These are phyloP conservation scores for Protophormia terraenovae DNA, from an alignment of 2,888 invertebrate species.

Conservation along the genomic window DNA sequence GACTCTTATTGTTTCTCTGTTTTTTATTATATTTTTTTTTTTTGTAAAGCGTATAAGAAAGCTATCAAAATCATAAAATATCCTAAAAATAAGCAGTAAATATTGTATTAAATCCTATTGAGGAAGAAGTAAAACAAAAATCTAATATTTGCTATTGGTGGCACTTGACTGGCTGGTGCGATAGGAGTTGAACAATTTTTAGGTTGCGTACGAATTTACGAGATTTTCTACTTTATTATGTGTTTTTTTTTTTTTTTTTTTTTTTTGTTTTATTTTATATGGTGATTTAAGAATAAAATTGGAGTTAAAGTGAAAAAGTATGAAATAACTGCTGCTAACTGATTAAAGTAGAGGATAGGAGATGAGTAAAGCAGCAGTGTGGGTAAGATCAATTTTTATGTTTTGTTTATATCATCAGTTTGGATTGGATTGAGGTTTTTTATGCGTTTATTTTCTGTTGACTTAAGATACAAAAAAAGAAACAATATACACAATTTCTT, in stretches of 20 bases:
- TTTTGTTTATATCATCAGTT: constrained; percentile 44
- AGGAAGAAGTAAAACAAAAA: neutral
- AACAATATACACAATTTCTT: constrained; percentile 9
- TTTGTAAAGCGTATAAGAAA: neutral
- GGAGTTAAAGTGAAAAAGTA: neutral
- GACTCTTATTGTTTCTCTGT: neutral
- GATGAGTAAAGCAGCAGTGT: neutral
- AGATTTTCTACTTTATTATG: neutral
- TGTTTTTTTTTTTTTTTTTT: no score
- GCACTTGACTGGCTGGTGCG: neutral
- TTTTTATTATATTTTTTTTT: neutral
- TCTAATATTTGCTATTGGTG: neutral
- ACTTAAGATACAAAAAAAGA: constrained; percentile 19
- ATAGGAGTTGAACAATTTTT: neutral
- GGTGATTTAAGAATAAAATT: neutral
- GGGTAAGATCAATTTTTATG: constrained; percentile 37
- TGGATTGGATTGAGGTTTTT: constrained; percentile 14
- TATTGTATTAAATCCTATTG: neutral
- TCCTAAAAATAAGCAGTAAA: constrained; percentile 13
- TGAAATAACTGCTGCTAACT: neutral
- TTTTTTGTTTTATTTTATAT: neutral
- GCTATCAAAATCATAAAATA: constrained; percentile 26
- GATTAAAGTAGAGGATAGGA: neutral
- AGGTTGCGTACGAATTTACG: neutral
- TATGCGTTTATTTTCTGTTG: constrained; percentile 29